Evolutionary conservation across 2,888 invertebrate genomes (phyloP).

Genomic region (Tenodera sinensis): DNA sequence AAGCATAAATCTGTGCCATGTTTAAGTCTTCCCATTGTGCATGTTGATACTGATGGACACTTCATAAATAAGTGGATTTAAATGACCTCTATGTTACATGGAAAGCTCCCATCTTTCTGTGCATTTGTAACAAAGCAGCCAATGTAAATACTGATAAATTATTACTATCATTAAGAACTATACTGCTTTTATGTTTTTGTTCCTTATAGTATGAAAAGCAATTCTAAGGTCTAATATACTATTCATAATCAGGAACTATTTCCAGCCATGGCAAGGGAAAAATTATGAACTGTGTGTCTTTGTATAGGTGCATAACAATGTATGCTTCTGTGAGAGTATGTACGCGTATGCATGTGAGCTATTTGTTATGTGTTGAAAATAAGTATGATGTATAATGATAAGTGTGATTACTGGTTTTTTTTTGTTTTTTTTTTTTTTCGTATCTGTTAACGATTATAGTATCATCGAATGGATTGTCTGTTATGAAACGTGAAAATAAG

Average conservation of each 20-base stretch:
- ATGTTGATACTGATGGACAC: too few relatives aligned
- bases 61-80: too few relatives aligned
- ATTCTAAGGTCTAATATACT: neutral
- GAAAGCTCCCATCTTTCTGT: neutral
- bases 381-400: neutral
- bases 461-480: slow-evolving; percentile 6
- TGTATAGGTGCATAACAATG: neutral
- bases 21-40: neutral
- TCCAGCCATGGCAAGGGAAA: neutral
- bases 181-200: neutral
- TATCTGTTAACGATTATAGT: neutral
- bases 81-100: neutral
- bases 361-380: neutral
- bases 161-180: neutral
- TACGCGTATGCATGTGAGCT: neutral
- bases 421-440: neutral
- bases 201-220: neutral
- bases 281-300: neutral
- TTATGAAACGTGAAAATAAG: neutral
- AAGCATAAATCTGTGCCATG: neutral
- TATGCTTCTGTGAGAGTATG: neutral
- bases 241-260: neutral
- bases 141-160: neutral
- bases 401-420: slow-evolving; percentile 1
- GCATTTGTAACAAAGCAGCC: neutral